phyloP scores from a whole-genome alignment of 2,888 invertebrate genomes.

The Byasa hedistus region DNA sequence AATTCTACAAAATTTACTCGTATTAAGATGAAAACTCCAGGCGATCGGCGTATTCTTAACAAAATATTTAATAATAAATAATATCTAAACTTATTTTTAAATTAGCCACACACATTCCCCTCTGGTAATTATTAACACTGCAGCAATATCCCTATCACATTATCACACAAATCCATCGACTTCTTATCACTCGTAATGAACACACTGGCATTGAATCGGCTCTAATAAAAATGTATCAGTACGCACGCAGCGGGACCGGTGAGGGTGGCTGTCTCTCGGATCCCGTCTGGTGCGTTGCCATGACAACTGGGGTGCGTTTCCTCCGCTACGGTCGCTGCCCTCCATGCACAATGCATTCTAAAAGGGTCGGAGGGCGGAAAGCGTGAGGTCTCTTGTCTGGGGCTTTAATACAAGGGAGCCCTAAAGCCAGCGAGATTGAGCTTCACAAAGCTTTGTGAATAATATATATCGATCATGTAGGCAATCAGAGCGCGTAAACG shows the following conservation, averaged over 20 bases:
- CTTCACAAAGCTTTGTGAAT: conserved; percentile 36
- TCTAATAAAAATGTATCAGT: conserved; percentile 65
- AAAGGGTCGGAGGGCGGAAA: conserved; percentile 61
- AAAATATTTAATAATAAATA: background rate
- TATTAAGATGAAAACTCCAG: no score
- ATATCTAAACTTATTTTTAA: conserved; percentile 2
- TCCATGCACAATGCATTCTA: conserved; percentile 58
- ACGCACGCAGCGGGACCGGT: conserved; percentile 48
- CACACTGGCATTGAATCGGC: conserved; percentile 60
- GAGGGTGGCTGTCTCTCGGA: conserved; percentile 41
- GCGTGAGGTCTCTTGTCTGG: conserved; percentile 61
- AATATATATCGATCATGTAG: conserved; percentile 29
- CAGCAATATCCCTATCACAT: conserved; percentile 47
- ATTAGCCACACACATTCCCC: conserved; percentile 14
- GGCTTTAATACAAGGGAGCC: conserved; percentile 58
- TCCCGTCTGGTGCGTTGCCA: conserved; percentile 68
- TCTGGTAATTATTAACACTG: conserved; percentile 34
- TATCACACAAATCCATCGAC: conserved; percentile 51
- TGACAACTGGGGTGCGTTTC: conserved; percentile 67
- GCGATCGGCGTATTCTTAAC: background rate
- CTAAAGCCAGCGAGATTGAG: conserved; percentile 37
- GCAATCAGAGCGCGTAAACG: conserved; percentile 25
- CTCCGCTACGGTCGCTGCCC: conserved; percentile 64
- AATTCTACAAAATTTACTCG: no score
- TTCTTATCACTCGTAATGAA: conserved; percentile 67